These are phyloP conservation scores for Onchidella celtica DNA, from an alignment of 2,888 invertebrate species.

Conservation along the genomic window DNA sequence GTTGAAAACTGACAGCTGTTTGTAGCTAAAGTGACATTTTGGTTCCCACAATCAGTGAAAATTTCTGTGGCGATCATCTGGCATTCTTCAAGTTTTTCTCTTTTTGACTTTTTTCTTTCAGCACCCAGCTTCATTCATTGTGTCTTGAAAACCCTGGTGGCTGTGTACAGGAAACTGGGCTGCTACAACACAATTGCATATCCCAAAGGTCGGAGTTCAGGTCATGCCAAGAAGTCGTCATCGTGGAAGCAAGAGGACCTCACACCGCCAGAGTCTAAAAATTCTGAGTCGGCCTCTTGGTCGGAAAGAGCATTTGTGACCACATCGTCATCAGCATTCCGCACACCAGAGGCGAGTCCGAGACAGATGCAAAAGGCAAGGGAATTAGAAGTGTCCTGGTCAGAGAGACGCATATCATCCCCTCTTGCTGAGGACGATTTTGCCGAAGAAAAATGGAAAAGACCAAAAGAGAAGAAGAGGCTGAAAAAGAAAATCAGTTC, in stretches of 20 bases:
- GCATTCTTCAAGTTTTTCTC: too few species aligned
- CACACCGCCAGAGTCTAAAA: not conserved
- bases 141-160: conserved; percentile 33
- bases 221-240: not conserved
- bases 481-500: conserved; percentile 33
- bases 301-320: conserved; percentile 34
- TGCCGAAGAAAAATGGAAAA: conserved; percentile 22
- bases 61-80: too few species aligned
- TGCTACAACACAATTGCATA: conserved; percentile 23
- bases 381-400: conserved; percentile 42
- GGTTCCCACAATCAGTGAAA: too few species aligned
- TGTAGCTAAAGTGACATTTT: too few species aligned
- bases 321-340: not conserved
- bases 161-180: conserved; percentile 43
- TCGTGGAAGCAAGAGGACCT: conserved; percentile 25
- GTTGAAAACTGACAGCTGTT: not conserved
- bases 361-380: not conserved
- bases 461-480: conserved; percentile 14
- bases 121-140: conserved; percentile 35
- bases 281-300: conserved; percentile 33
- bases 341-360: conserved; percentile 42
- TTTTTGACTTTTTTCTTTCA: conserved; percentile 2
- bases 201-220: conserved; percentile 7
- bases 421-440: conserved; percentile 31
- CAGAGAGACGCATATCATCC: conserved; percentile 43